These are phyloP conservation scores for Eospalax fontanierii DNA, from an alignment of 2,797 vertebrate genomes.

Conservation along the genomic window DNA sequence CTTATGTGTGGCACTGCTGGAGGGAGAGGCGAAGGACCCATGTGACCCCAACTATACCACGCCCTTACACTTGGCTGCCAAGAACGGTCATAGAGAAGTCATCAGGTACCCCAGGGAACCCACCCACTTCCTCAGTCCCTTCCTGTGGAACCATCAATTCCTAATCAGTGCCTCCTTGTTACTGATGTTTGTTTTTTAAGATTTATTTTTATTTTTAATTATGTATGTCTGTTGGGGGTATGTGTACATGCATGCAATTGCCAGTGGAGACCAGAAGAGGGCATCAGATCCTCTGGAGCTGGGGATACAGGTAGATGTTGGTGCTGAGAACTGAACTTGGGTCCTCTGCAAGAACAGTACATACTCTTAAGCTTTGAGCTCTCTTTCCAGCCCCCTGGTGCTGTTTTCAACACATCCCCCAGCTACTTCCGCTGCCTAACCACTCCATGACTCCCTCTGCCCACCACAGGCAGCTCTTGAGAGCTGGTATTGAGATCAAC, in stretches of 20 bases:
- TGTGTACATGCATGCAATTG: neutral
- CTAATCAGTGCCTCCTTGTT: neutral
- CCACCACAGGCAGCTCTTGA: conserved; percentile 93
- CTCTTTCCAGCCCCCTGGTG: neutral
- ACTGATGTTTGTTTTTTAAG: neutral
- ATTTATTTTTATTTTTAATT: neutral
- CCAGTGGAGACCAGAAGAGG: neutral
- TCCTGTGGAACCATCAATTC: neutral
- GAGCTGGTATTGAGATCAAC: conserved; percentile 97
- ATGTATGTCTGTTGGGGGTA: neutral
- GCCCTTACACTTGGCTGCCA: conserved; percentile 95
- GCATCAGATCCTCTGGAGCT: neutral
- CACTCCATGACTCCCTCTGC: neutral
- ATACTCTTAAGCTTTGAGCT: neutral
- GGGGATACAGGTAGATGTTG: neutral
- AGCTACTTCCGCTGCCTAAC: neutral
- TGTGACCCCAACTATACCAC: conserved; percentile 94
- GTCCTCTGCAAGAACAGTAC: neutral
- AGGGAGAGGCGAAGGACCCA: conserved; percentile 93
- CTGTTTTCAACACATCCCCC: neutral
- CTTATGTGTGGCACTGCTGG: conserved; percentile 93
- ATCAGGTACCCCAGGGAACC: conserved; percentile 90
- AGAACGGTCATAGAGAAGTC: conserved; percentile 96
- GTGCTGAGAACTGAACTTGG: neutral
- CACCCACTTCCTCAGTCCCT: conserved; percentile 10